Conservation (phyloP, 2,888 invertebrate genomes). For the Caenorhabditis afra region DNA sequence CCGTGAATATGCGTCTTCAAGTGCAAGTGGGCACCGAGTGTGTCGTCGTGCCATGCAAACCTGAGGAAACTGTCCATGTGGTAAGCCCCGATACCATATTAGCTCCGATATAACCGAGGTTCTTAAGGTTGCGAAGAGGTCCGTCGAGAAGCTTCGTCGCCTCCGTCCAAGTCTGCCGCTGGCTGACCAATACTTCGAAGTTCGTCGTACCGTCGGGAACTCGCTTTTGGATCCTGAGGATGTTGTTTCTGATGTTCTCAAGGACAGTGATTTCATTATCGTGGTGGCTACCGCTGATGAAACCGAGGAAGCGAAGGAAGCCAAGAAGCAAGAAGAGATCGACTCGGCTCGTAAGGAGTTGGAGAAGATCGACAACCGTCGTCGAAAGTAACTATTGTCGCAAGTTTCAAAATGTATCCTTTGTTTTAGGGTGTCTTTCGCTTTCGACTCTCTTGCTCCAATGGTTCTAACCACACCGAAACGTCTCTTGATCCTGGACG, state of each 20-base stretch:
- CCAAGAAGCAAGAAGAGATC: slow-evolving; percentile 60
- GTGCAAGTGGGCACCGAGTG: slow-evolving; percentile 71
- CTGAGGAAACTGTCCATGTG: slow-evolving; percentile 62
- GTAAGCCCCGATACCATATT: slow-evolving; percentile 35
- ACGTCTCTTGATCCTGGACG: slow-evolving; percentile 82
- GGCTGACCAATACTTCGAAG: slow-evolving; percentile 76
- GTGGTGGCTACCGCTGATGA: slow-evolving; percentile 77
- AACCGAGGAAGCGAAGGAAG: slow-evolving; percentile 67
- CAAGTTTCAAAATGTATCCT: too few species aligned
- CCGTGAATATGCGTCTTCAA: slow-evolving; percentile 68
- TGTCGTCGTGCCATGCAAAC: slow-evolving; percentile 67
- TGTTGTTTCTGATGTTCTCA: slow-evolving; percentile 83
- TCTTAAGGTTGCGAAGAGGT: slow-evolving; percentile 62
- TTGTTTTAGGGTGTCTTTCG: slow-evolving; percentile 45
- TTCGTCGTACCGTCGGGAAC: slow-evolving; percentile 84
- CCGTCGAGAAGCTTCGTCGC: slow-evolving; percentile 64
- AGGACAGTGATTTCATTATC: slow-evolving; percentile 85
- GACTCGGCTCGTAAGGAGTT: slow-evolving; percentile 47
- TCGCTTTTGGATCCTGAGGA: slow-evolving; percentile 84
- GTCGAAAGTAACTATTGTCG: slow-evolving; percentile 20
- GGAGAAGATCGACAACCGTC: slow-evolving; percentile 41
- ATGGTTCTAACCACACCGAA: slow-evolving; percentile 56
- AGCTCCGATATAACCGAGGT: neutral
- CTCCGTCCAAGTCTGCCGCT: slow-evolving; percentile 61
- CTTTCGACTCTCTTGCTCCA: slow-evolving; percentile 40